A percentile compares a stretch with the other conserved stretches of the same genome.
phyloP scores from a whole-genome alignment of 2,888 invertebrate genomes.

The Eremobia ochroleuca region DNA sequence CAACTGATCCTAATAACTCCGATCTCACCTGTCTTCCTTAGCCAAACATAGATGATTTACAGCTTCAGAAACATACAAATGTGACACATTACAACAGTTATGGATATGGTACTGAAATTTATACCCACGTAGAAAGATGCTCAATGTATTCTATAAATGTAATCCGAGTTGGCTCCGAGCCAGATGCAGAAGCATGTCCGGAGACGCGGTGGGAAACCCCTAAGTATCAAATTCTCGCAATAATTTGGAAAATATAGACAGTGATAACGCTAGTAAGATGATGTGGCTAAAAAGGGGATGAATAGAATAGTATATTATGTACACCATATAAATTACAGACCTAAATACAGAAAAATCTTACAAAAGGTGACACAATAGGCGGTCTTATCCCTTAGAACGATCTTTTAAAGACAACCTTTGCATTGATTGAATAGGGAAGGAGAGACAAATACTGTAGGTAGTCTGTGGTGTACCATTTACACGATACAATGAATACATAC shows the following conservation, averaged over 20 bases:
- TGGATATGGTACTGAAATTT: slow-evolving; percentile 50
- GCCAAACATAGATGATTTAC: slow-evolving; percentile 41
- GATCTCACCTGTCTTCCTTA: slow-evolving; percentile 9
- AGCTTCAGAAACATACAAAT: slow-evolving; percentile 31
- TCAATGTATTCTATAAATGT: slow-evolving; percentile 66
- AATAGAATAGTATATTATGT: too few species aligned
- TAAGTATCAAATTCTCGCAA: slow-evolving; percentile 41
- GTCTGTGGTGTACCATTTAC: too few species aligned
- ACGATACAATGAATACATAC: too few species aligned
- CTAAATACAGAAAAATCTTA: too few species aligned
- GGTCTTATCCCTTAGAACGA: too few species aligned
- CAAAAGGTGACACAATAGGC: too few species aligned
- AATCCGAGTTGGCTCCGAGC: slow-evolving; percentile 70
- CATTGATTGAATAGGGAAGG: too few species aligned
- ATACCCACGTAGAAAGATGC: slow-evolving; percentile 45
- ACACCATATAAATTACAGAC: too few species aligned
- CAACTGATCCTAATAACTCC: slow-evolving; percentile 25
- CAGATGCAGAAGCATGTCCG: slow-evolving; percentile 67
- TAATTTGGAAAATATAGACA: slow-evolving; percentile 5
- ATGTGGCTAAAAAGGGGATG: neutral
- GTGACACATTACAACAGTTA: slow-evolving; percentile 45
- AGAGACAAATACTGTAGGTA: too few species aligned
- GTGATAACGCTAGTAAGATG: neutral
- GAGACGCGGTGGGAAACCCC: slow-evolving; percentile 74
- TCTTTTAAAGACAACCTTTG: too few species aligned